Evolutionary conservation across 2,888 invertebrate species (phyloP), one percentile per base, ranked within the genome.

Genomic region (Nemoura dubitans): DNA sequence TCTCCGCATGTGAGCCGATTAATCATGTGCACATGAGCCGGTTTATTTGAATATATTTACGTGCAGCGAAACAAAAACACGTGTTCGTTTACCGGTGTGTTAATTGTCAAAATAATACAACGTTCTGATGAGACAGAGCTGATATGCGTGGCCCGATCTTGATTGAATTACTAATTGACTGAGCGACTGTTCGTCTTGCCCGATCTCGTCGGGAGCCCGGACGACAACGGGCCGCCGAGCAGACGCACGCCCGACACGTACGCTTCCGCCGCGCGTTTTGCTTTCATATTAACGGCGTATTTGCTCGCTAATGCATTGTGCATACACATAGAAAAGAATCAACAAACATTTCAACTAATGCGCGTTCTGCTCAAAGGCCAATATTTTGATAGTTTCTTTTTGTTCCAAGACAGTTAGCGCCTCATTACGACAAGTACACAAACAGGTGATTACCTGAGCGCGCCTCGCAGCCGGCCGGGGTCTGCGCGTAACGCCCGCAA

Each of bases 1-100:
- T 21, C 59, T 59, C 59, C 21, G 59, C 59, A 21, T 21, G 14
- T 59, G 59, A 21, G 16, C 59, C 21, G 16, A 21, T 59, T 59
- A 59, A 59, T 59, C 59, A 59, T 59, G 21, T 21, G 59, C 59
- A 21, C 21, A 21, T 10, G 59, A 59, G 59, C 59, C 59, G 59
- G 59, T 59, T 59, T 59, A 59, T 59, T 59, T 59, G 59, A 59
- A 59, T 59, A 59, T 59, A 59, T 59, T 59, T 59, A 59, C 59
- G 21, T 14, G 2, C 16, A 16, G 2, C 16, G 2, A 59, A 59
- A 59, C 2, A 3, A 59, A 59, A 59, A 59, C 59, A 59, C 59
- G 59, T 59, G 59, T 59, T 59, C 59, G 59, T 59, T 59, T 59
- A 59, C 59, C 16, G 59, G 16, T 59, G 59, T 59, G 59, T 59